phyloP scores from a whole-genome alignment of 92 coral and sea anemone genomes.

The Palythoa heliodiscus region DNA sequence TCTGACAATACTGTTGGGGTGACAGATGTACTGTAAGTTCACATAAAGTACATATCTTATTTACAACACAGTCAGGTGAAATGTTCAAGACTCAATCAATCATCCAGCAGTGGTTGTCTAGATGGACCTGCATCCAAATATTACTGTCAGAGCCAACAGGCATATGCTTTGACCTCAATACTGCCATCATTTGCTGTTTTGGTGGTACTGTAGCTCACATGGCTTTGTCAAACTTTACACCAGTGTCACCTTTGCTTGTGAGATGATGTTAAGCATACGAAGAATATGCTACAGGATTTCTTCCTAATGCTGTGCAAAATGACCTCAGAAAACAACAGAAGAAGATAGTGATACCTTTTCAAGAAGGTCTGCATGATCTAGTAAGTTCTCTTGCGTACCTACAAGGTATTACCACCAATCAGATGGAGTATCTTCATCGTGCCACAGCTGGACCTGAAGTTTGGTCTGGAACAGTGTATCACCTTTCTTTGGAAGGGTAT shows the following conservation, averaged over 20 bases:
- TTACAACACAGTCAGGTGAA: not conserved
- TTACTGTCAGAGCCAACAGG: conserved; percentile 63
- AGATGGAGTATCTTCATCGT: not conserved
- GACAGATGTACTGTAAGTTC: conserved; percentile 44
- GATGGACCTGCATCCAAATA: conserved; percentile 59
- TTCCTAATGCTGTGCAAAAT: conserved; percentile 57
- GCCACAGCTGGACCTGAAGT: conserved; percentile 64
- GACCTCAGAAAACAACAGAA: not conserved
- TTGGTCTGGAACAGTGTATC: conserved; percentile 51
- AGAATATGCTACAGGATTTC: conserved; percentile 61
- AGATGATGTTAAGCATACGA: conserved; percentile 52
- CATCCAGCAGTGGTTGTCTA: conserved; percentile 28
- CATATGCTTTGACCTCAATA: conserved; percentile 53
- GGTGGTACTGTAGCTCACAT: conserved; percentile 56
- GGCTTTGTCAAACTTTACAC: conserved; percentile 64
- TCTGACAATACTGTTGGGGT: conserved; percentile 49
- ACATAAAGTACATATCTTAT: conserved; percentile 45
- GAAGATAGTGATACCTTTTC: conserved; percentile 24
- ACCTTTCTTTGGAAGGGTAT: conserved; percentile 47
- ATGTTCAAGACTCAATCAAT: not conserved
- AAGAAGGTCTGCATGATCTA: conserved; percentile 9
- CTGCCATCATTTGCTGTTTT: conserved; percentile 64
- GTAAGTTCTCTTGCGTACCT: conserved; percentile 13
- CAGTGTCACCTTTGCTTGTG: conserved; percentile 51
- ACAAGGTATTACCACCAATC: conserved; percentile 5